phyloP scores from a whole-genome alignment of 2,797 vertebrate species.

The Xenops minutus region DNA sequence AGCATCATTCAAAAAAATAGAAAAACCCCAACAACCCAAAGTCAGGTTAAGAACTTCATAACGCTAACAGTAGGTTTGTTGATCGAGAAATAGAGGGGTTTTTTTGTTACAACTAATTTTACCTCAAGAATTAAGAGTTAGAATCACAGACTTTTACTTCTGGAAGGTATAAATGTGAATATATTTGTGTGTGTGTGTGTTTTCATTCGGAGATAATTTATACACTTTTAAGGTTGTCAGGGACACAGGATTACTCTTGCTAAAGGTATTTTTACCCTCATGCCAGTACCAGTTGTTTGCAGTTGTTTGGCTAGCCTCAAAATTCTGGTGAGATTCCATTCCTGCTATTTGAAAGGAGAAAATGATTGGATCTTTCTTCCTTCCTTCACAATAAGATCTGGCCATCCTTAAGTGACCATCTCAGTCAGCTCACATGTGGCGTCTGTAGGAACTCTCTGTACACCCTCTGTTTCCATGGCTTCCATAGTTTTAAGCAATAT shows the following conservation, averaged over 20 bases:
- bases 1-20: background rate
- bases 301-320: background rate
- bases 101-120: background rate
- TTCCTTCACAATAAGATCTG: background rate
- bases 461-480: background rate
- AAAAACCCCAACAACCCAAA: background rate
- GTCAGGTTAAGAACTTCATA: background rate
- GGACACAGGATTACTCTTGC: background rate
- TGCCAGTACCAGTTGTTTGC: background rate
- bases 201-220: background rate
- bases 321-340: background rate
- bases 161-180: background rate
- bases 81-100: background rate
- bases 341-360: background rate
- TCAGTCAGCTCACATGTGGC: background rate
- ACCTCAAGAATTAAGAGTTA: background rate
- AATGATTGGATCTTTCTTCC: background rate
- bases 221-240: background rate
- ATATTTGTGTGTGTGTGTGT: background rate
- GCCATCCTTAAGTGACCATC: background rate
- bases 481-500: background rate
- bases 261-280: background rate
- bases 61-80: background rate
- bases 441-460: background rate
- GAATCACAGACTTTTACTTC: background rate